Evolutionary conservation across 2,113 vertebrate species (phyloP).

Genomic region (Perca schrenkii): DNA sequence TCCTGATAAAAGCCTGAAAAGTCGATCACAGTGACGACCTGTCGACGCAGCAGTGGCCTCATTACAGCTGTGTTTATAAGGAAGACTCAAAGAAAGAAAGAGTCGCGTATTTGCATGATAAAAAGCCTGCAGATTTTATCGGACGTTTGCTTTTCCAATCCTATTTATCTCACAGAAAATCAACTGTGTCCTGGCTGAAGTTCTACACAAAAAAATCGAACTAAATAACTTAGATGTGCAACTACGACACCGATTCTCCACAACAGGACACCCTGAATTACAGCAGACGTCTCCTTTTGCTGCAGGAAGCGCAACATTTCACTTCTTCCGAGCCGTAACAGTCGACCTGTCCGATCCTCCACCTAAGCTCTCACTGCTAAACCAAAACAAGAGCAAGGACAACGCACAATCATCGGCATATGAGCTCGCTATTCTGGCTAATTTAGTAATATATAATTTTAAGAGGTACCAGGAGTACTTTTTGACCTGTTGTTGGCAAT

Average conservation of each 20-base stretch:
- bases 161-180: neutral
- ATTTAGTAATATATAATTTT: too few species aligned
- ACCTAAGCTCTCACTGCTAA: too few species aligned
- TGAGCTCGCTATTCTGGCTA: too few species aligned
- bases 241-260: neutral
- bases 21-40: conserved; percentile 40
- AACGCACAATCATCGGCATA: too few species aligned
- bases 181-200: neutral
- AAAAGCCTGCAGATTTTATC: neutral
- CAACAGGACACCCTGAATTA: too few species aligned
- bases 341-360: too few species aligned
- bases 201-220: neutral
- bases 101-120: neutral
- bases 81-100: neutral
- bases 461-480: too few species aligned
- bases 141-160: neutral
- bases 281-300: too few species aligned
- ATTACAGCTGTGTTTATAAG: conserved; percentile 45
- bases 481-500: too few species aligned
- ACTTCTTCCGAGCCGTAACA: too few species aligned
- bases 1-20: conserved; percentile 40
- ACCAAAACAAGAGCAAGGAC: too few species aligned
- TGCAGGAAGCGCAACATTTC: too few species aligned
- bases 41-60: conserved; percentile 44
- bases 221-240: neutral